Evolutionary conservation across 2,888 invertebrate genomes (phyloP), one percentile per base, ranked within the genome.

Genomic region (Cheilosia scutellata): DNA sequence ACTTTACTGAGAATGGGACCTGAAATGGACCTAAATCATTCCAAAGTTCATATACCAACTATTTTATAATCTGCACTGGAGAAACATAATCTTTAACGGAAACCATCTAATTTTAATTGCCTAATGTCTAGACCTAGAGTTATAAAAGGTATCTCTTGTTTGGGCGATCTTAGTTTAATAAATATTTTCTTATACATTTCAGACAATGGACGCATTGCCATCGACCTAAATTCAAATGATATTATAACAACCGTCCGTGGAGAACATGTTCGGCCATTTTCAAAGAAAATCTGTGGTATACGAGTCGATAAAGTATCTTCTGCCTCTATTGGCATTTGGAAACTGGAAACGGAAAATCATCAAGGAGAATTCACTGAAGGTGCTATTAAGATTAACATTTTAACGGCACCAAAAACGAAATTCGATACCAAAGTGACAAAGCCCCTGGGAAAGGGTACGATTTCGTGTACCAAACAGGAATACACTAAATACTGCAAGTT

Each of bases 401-500:
- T 88, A 25, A 49, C 77, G 0, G 63, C 70, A 47, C 88, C 87
- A 11, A 88, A 88, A 66, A 87, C 77, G 13, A 76, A 77, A n/a
- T 71, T 89, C 60, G 77, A 88, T 37, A 89, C 88, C 1, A 84
- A 76, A 66, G 29, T 89, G 2, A 82, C 87, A 25, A 76, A 82
- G 29, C 87, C 88, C 25, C 44, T 88, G 13, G 89, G 89, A 13
- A 82, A 66, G n/a, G 79, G 87, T 4, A 76, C 76, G 0, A 87
- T 89, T 5, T 68, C 83, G 5, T 89, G 89, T 44, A 88, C 79
- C 2, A 87, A 66, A 60, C 86, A 88, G 42, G 86, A 82, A 2
- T 87, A 87, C n/a, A 88, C 88, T 1, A 89, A 82, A 74, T 88
- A 87, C 20, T 90, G 90, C 57, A 88, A 87, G 72, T 87, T 90